Base-by-base conservation (phyloP, 2,113 vertebrate genomes). In the Calidris pugnax region DNA sequence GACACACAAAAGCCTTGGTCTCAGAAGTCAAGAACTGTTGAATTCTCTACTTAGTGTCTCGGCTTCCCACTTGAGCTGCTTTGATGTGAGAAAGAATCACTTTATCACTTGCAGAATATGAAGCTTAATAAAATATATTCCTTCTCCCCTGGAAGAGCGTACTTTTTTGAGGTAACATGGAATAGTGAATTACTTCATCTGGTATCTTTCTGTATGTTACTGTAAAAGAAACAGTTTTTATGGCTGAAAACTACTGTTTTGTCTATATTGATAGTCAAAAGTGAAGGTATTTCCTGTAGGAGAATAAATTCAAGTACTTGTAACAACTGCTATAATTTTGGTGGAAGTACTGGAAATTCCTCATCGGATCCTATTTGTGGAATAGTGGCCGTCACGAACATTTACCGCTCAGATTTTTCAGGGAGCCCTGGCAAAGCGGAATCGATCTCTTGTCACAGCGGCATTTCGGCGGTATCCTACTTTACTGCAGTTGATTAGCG, bases 321-420 rank as follows among this genome's bases (percentile, higher is more conserved):
- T 5, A 81, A 30, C 9, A 88, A n/a, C 37, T 71, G 50, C 41
- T 78, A 1, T 74, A 48, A 87, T 81, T 86, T 62, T 84, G 28
- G 16, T 88, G 28, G 45, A 95, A 59, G n/a, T 71, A 62, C 50
- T 71, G 72, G 27, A 67, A 84, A 71, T 90, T 77, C 41, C 37
- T 84, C 23, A 17, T 24, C 3, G 14, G 23, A 20, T 81, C 0
- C 0, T 67, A 33, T 59, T 55, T 51, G 48, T 69, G 53, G 43
- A 48, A 45, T 79, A 76, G 59, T 1, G 4, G 22, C 50, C 3
- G 0, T 86, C 48, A 50, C 2, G 30, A 80, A 39, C 0, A 0
- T 74, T 93, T 74, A 27, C 23, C 7, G 57, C 51, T 85, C 47
- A 71, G 55, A 39, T 67, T 92, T 95, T 91, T 63, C 56, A 75